These are phyloP conservation scores for Halisarca cf. caerulea DNA, from an alignment of 37 sponge, comb jelly and placozoan genomes.

Conservation along the genomic window DNA sequence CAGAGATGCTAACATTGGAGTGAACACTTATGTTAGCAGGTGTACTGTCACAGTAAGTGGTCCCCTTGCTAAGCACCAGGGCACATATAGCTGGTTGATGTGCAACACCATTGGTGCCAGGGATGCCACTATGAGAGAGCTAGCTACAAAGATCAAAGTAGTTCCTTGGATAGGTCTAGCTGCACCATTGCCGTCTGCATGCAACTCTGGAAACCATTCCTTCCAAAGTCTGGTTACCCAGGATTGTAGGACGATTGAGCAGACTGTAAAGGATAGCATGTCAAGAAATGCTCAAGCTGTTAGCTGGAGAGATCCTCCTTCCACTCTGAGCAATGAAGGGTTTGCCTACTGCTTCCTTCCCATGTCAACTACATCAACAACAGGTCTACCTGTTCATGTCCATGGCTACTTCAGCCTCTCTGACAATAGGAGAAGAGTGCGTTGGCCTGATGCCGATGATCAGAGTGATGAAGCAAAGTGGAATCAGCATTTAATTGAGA, in stretches of 20 bases:
- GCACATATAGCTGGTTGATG: constrained; percentile 51
- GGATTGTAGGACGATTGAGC: neutral
- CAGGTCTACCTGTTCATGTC: constrained; percentile 66
- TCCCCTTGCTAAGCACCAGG: neutral
- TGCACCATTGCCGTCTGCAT: constrained; percentile 22
- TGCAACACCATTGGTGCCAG: constrained; percentile 49
- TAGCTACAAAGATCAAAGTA: constrained; percentile 33
- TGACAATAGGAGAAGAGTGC: constrained; percentile 70
- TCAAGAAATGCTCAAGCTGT: neutral
- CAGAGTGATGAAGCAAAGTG: constrained; percentile 70
- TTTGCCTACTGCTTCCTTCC: constrained; percentile 88
- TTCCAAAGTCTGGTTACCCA: neutral
- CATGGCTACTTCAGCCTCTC: constrained; percentile 85
- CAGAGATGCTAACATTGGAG: neutral
- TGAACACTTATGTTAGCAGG: neutral
- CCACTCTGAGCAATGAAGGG: constrained; percentile 36
- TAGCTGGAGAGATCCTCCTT: neutral
- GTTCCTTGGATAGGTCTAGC: constrained; percentile 84
- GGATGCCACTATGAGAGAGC: neutral
- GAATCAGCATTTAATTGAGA: constrained; percentile 57
- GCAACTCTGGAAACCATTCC: neutral
- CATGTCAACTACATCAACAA: constrained; percentile 43
- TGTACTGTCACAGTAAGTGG: constrained; percentile 17
- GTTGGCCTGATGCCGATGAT: constrained; percentile 78
- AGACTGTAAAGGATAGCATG: neutral